These are phyloP conservation scores for Chrysolina haemoptera DNA, from an alignment of 2,888 invertebrate genomes.

Conservation along the genomic window DNA sequence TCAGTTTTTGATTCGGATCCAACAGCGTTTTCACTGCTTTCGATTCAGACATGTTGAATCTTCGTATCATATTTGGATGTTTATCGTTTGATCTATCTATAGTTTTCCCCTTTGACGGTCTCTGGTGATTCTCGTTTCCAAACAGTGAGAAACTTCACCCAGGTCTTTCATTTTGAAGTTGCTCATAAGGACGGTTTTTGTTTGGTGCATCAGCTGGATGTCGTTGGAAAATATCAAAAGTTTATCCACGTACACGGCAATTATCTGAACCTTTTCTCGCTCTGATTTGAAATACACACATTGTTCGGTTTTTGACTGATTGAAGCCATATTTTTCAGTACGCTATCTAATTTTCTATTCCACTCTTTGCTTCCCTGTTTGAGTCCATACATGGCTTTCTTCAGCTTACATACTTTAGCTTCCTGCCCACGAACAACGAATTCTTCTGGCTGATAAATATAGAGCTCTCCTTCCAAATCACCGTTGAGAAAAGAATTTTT, in stretches of 20 bases:
- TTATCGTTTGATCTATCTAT: not conserved
- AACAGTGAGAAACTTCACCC: not conserved
- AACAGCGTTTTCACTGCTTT: constrained; percentile 1
- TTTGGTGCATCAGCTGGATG: not conserved
- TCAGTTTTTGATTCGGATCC: not conserved
- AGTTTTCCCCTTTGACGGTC: not conserved
- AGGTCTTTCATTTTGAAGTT: not conserved
- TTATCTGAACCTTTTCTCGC: not conserved
- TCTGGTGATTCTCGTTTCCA: not conserved
- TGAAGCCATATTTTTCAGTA: not conserved
- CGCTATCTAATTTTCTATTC: constrained; percentile 25
- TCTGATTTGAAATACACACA: not conserved
- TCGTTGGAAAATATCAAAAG: constrained; percentile 5
- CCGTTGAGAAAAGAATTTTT: constrained; percentile 49
- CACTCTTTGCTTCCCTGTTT: constrained; percentile 48
- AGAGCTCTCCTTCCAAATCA: constrained; percentile 41
- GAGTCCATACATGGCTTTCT: constrained; percentile 48
- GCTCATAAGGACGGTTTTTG: not conserved
- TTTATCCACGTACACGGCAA: not conserved
- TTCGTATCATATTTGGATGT: not conserved
- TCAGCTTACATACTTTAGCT: constrained; percentile 30
- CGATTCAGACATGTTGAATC: not conserved
- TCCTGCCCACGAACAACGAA: constrained; percentile 7
- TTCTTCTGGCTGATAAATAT: constrained; percentile 25
- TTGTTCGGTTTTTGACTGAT: not conserved